Percentiles rank a stretch among this genome's conserved stretches.
These are phyloP conservation scores for Zosterops hypoxanthus DNA, from an alignment of 2,113 vertebrate species.

Conservation along the genomic window DNA sequence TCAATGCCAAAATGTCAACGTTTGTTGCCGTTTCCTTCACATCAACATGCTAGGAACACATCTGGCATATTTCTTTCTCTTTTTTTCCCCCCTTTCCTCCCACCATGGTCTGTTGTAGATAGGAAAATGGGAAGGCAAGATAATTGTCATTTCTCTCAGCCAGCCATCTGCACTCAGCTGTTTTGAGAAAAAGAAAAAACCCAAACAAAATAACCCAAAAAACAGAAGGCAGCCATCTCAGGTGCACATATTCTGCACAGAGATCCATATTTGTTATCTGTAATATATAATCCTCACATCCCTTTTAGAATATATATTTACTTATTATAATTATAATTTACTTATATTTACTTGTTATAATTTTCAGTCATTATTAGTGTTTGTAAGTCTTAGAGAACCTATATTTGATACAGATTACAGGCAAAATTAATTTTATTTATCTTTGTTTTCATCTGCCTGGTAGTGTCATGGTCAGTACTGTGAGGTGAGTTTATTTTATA, in stretches of 20 bases:
- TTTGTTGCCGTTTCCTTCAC: background rate
- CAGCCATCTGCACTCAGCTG: background rate
- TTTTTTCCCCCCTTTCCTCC: rapidly evolving
- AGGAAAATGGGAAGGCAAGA: background rate
- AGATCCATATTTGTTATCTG: background rate
- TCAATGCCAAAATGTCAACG: conserved; percentile 40
- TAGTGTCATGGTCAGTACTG: background rate
- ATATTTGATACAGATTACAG: background rate
- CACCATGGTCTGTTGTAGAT: background rate
- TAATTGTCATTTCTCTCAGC: background rate
- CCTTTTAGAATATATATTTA: background rate
- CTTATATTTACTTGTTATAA: no score
- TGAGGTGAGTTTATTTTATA: background rate
- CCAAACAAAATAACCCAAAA: background rate
- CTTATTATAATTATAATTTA: background rate
- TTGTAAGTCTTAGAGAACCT: background rate
- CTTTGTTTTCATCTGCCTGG: background rate
- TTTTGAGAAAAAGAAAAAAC: background rate
- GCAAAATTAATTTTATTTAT: background rate
- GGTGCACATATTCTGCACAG: background rate
- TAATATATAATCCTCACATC: background rate
- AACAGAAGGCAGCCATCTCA: background rate
- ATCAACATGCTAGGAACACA: background rate
- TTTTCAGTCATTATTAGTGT: background rate
- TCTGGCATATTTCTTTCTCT: background rate